These are phyloP conservation scores for Scophthalmus maximus DNA, from an alignment of 2,113 vertebrate species.

Conservation along the genomic window DNA sequence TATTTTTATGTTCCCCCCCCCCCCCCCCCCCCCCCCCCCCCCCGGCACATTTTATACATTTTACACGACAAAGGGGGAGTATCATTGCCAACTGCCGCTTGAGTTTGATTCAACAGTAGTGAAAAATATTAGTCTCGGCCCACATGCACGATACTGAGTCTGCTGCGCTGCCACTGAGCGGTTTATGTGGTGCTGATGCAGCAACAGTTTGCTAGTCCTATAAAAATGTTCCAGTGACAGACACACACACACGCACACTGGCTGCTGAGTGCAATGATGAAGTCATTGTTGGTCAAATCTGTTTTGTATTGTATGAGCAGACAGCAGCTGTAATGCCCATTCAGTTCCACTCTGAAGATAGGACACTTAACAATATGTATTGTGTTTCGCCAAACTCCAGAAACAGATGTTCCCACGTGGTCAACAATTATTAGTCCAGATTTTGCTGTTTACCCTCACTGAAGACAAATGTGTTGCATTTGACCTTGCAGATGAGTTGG, in stretches of 20 bases:
- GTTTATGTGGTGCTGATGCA: constrained; percentile 69
- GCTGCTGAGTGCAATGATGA: constrained; percentile 46
- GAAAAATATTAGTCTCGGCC: constrained; percentile 21
- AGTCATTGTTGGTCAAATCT: constrained; percentile 57
- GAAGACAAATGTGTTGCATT: constrained; percentile 1
- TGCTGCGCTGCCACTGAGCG: constrained; percentile 37
- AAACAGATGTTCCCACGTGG: constrained; percentile 31
- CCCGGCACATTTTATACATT: constrained; percentile 13
- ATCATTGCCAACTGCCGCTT: background rate
- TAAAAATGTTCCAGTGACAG: constrained; percentile 60
- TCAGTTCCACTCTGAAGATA: constrained; percentile 28
- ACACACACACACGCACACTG: constrained; percentile 31
- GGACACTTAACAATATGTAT: constrained; percentile 28
- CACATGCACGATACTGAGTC: constrained; percentile 34
- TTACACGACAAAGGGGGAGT: background rate
- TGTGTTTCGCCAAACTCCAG: constrained; percentile 39
- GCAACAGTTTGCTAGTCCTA: constrained; percentile 43
- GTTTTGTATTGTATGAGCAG: constrained; percentile 54
- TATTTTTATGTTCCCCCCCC: background rate
- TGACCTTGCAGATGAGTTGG: background rate
- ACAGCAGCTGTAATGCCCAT: constrained; percentile 53
- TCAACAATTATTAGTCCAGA: constrained; percentile 7
- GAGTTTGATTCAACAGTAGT: constrained; percentile 6
- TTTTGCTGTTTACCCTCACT: constrained; percentile 6
- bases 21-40: too few species aligned